Conservation (phyloP, 2,797 vertebrate genomes). For the Pogoniulus pusillus region DNA sequence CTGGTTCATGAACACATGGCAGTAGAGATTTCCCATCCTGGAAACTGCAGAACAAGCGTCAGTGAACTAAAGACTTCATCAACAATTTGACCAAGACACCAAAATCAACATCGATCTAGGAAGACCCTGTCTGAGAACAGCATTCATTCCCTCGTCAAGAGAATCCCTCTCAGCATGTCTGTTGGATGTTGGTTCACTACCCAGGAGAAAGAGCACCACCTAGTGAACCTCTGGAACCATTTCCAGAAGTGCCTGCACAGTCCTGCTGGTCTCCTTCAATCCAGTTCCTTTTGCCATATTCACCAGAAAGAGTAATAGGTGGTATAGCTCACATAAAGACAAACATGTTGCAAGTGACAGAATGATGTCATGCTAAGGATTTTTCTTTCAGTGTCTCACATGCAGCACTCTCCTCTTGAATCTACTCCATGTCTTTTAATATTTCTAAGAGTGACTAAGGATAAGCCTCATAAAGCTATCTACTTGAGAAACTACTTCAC, state of each 20-base stretch:
- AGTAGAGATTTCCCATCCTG: background rate
- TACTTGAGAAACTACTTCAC: background rate
- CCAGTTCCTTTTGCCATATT: background rate
- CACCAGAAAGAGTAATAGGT: background rate
- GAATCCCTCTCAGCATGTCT: background rate
- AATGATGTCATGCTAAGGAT: background rate
- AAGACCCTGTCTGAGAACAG: background rate
- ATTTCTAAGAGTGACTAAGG: background rate
- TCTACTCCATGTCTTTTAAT: background rate
- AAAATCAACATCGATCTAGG: background rate
- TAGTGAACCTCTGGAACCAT: background rate
- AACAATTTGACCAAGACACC: background rate
- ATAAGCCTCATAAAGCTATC: background rate
- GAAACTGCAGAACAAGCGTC: background rate
- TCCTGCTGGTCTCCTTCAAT: rapidly evolving
- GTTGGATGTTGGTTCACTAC: background rate
- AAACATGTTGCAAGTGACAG: background rate
- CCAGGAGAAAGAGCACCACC: conserved; percentile 13
- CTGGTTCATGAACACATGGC: background rate
- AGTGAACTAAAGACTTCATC: background rate
- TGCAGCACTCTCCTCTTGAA: background rate
- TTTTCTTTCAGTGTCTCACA: background rate
- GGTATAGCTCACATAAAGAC: background rate
- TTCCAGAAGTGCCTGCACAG: background rate
- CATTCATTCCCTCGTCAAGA: background rate